Conservation (phyloP, 2,113 vertebrate genomes). For the Pterocles orientalis region DNA sequence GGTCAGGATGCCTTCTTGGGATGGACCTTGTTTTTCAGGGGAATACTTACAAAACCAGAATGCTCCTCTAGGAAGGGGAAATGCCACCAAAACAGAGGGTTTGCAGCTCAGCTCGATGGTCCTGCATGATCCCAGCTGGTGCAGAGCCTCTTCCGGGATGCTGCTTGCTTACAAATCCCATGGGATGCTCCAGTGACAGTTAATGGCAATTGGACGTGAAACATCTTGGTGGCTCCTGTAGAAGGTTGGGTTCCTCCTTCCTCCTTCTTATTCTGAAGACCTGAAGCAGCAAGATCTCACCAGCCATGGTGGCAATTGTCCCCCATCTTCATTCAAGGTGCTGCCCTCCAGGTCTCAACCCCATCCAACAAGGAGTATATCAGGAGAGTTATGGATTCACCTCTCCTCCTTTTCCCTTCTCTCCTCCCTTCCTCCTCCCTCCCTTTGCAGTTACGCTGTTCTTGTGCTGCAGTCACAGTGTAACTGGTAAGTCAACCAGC, state of each 20-base stretch:
- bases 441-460: neutral
- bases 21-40: neutral
- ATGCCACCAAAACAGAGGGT: neutral
- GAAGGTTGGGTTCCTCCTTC: neutral
- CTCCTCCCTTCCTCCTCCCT: neutral
- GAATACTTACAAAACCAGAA: neutral
- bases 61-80: neutral
- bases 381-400: neutral
- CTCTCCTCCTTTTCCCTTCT: neutral
- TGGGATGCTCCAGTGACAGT: rapidly evolving
- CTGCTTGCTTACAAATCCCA: neutral
- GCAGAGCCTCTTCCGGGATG: neutral
- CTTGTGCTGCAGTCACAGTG: neutral
- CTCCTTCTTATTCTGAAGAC: neutral
- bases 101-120: neutral
- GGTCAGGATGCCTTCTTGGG: neutral
- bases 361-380: neutral
- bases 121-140: neutral
- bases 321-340: neutral
- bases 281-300: neutral
- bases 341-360: neutral
- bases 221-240: neutral
- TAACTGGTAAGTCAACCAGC: neutral
- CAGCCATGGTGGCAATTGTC: neutral
- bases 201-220: neutral